A percentile compares a stretch with the other conserved stretches of the same genome.
These are phyloP conservation scores for Drosophila leontia DNA, from an alignment of 1,140 invertebrate genomes.

Conservation along the genomic window DNA sequence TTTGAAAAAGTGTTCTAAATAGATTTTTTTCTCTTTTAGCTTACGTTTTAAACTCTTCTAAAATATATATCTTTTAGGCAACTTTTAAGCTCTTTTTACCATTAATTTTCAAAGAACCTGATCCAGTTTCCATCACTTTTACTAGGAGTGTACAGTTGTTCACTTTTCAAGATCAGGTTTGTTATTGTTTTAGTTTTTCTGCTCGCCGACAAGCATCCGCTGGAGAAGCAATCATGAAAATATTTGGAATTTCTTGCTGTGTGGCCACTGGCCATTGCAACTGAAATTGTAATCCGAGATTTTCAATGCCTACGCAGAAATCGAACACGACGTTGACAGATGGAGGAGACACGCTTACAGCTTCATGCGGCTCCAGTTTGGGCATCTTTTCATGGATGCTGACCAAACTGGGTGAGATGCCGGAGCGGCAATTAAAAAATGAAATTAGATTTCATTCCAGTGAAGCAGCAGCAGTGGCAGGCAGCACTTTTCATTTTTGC, in stretches of 20 bases:
- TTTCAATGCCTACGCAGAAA: constrained; percentile 39
- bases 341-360: constrained; percentile 16
- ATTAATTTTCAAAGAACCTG: neutral
- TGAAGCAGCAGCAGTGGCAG: constrained; percentile 37
- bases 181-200: neutral
- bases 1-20: no score
- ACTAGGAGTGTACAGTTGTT: neutral
- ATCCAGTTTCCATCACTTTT: neutral
- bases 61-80: no score
- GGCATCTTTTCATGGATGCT: constrained; percentile 10
- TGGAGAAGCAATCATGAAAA: constrained; percentile 4
- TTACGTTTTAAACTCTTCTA: no score
- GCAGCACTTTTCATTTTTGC: constrained; percentile 69
- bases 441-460: constrained; percentile 75
- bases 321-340: constrained; percentile 36
- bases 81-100: no score
- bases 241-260: constrained; percentile 26
- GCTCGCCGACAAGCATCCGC: neutral
- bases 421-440: constrained; percentile 72
- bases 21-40: no score
- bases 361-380: constrained; percentile 38
- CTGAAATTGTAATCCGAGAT: constrained; percentile 27
- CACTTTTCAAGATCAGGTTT: constrained; percentile 11
- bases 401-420: constrained; percentile 42
- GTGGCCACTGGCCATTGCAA: constrained; percentile 13